These are phyloP conservation scores for Itoplectis maculator DNA, from an alignment of 2,888 invertebrate genomes.

Conservation along the genomic window DNA sequence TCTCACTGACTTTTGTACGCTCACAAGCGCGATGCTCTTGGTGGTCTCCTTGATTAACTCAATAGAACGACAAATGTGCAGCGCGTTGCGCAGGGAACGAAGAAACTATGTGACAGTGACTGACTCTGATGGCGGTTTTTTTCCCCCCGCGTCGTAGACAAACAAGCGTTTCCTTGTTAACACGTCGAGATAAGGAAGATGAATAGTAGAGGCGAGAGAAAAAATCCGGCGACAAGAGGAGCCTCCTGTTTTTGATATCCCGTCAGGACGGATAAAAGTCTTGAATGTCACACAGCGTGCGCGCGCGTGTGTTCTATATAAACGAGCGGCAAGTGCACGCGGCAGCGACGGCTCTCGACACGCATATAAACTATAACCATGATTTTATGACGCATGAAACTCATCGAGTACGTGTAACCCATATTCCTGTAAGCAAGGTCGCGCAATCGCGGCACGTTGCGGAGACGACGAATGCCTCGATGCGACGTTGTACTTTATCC, in stretches of 20 bases:
- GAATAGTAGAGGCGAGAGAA: not conserved
- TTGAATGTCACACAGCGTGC: conserved; percentile 5
- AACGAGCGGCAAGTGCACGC: conserved; percentile 20
- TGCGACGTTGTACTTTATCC: conserved; percentile 3
- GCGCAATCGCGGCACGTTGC: conserved; percentile 28
- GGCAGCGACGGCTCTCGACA: conserved; percentile 29
- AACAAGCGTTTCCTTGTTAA: conserved; percentile 32
- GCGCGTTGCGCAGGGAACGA: not conserved
- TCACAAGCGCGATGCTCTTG: not conserved
- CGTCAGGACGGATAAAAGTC: conserved; percentile 9
- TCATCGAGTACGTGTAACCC: conserved; percentile 61
- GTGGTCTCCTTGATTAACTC: conserved; percentile 14
- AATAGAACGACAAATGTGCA: conserved; percentile 4
- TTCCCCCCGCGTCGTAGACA: not conserved
- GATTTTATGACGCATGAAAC: conserved; percentile 64
- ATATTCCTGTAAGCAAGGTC: conserved; percentile 63
- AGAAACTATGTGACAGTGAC: not conserved
- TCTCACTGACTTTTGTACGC: not conserved
- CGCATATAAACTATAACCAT: conserved; percentile 54
- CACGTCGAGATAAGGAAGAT: conserved; percentile 37
- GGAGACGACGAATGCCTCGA: conserved; percentile 32
- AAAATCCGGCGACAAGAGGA: not conserved
- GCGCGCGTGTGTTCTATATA: conserved; percentile 23
- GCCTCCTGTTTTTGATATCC: conserved; percentile 12
- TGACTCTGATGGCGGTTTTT: not conserved